Conservation (phyloP, 2,113 vertebrate species). For the Oryzias woworae region DNA sequence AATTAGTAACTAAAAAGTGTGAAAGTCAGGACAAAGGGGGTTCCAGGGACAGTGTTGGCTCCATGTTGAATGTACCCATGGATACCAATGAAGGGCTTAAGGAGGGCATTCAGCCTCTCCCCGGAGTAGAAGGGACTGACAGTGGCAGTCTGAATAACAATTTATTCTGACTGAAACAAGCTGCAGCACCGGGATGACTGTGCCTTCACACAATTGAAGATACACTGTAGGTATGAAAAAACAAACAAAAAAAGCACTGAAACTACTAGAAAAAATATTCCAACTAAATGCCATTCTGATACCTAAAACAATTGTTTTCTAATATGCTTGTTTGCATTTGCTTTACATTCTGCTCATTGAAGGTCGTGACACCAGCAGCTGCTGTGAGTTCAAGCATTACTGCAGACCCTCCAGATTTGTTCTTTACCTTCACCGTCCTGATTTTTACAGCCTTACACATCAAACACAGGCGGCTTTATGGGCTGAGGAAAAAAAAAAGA, state of each 20-base stretch:
- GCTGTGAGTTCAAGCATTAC: constrained; percentile 21
- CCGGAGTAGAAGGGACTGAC: constrained; percentile 44
- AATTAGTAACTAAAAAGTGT: constrained; percentile 40
- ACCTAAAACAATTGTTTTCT: background rate
- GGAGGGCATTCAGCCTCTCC: constrained; percentile 50
- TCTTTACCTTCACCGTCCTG: constrained; percentile 46
- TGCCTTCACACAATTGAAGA: constrained; percentile 5
- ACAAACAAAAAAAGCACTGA: background rate
- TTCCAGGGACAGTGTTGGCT: constrained; percentile 23
- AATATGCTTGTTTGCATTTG: background rate
- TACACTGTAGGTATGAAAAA: background rate
- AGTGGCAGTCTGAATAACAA: constrained; percentile 46
- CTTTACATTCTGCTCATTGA: background rate
- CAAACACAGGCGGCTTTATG: constrained; percentile 63
- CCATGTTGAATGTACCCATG: constrained; percentile 39
- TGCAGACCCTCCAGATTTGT: constrained; percentile 30
- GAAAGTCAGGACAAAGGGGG: constrained; percentile 56
- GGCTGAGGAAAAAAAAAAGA: constrained; percentile 71
- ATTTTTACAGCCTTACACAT: constrained; percentile 59
- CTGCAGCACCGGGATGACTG: constrained; percentile 20
- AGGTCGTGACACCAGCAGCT: constrained; percentile 19
- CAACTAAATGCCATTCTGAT: background rate
- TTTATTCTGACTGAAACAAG: constrained; percentile 38
- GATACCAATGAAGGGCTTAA: constrained; percentile 59
- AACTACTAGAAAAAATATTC: background rate